Conservation (phyloP, 37 sponge, comb jelly and placozoan species). For the Mnemiopsis leidyi region DNA sequence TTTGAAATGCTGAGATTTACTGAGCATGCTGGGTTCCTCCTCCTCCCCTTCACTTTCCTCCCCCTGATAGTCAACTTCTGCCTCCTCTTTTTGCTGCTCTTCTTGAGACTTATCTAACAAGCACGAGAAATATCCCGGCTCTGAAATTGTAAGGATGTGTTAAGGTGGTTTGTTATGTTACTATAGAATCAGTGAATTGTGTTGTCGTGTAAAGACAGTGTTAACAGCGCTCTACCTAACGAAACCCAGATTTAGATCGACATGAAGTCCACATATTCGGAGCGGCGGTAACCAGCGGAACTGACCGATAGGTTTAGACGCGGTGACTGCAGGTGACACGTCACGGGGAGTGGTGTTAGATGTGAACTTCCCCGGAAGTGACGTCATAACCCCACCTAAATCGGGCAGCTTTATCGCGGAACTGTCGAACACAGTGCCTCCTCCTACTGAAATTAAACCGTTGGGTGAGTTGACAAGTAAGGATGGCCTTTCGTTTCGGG, state of each 20-base stretch:
- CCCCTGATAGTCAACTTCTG: background rate
- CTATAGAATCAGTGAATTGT: too few species aligned
- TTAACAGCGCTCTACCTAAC: too few species aligned
- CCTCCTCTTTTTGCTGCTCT: background rate
- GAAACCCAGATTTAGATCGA: too few species aligned
- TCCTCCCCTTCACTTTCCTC: background rate
- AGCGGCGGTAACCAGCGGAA: background rate
- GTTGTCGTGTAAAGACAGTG: too few species aligned
- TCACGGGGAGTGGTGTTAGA: background rate
- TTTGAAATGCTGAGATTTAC: background rate
- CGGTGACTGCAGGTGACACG: background rate
- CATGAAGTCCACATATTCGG: too few species aligned
- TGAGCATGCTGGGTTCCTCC: background rate
- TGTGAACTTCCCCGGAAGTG: background rate
- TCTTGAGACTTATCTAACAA: background rate
- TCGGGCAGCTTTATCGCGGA: constrained; percentile 3
- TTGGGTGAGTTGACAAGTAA: too few species aligned
- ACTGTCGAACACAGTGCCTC: background rate
- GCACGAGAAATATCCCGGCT: background rate
- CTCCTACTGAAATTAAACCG: too few species aligned
- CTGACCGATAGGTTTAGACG: too few species aligned
- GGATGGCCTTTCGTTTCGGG: too few species aligned
- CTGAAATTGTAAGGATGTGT: too few species aligned
- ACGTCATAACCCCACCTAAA: background rate
- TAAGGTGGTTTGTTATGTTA: too few species aligned